Percentiles rank a stretch among this genome's conserved stretches.
phyloP scores from a whole-genome alignment of 2,888 invertebrate genomes.

The Galerucella nymphaeae region DNA sequence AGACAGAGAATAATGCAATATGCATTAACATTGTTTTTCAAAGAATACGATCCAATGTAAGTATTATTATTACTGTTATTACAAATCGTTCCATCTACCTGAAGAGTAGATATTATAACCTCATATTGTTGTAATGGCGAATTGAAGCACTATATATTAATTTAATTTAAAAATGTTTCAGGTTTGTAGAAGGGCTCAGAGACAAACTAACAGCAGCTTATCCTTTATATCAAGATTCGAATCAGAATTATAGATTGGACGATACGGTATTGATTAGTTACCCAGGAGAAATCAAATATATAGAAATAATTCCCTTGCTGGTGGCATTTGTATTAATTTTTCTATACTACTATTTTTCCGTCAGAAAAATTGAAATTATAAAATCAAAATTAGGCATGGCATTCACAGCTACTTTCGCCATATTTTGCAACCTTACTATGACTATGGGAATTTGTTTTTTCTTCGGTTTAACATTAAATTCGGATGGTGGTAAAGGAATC shows the following conservation, averaged over 20 bases:
- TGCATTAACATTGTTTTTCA: constrained; percentile 88
- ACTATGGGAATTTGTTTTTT: constrained; percentile 90
- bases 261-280: constrained; percentile 83
- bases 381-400: constrained; percentile 89
- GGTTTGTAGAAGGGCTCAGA: constrained; percentile 80
- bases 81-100: too few species aligned
- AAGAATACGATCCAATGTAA: constrained; percentile 82
- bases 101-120: too few species aligned
- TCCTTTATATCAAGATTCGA: constrained; percentile 73
- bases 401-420: constrained; percentile 88
- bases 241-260: constrained; percentile 52
- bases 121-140: too few species aligned
- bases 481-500: constrained; percentile 87
- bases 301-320: constrained; percentile 85
- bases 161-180: constrained; percentile 62
- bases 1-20: constrained; percentile 89
- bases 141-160: too few species aligned
- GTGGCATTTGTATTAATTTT: constrained; percentile 88
- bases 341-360: constrained; percentile 94
- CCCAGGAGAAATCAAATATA: constrained; percentile 87
- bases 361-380: constrained; percentile 93
- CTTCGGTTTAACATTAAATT: constrained; percentile 84
- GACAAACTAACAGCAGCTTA: constrained; percentile 77
- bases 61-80: constrained; percentile 49
- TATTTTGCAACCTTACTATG: constrained; percentile 89